Evolutionary conservation across 2,113 vertebrate species (phyloP), one percentile per base, ranked within the genome.

Genomic region (Monopterus albus): DNA sequence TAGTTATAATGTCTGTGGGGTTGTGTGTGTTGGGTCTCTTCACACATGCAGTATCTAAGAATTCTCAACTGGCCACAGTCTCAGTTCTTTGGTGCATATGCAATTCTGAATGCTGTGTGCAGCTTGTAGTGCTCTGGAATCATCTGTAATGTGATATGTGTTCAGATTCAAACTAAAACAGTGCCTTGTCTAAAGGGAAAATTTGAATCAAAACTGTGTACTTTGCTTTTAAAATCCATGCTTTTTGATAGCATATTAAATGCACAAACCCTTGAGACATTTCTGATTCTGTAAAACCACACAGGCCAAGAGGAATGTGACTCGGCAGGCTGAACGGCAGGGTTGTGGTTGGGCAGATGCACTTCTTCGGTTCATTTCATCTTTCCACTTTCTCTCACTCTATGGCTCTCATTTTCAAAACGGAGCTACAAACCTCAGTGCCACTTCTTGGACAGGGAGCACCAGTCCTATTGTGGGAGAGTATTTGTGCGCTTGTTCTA

Each of bases 301-400:
- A 49, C 46, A 67, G 76, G 70, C 73, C 68, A 69, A 36, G 61
- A 72, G 2, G 35, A 55, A 66, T 31, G 63, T 73, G 69, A 75
- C 70, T 83, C 50, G 49, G 58, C 59, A 42, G 60, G 78, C 64
- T 86, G 83, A 86, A 76, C 53, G 42, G 39, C 78, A 83, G 65
- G 53, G 55, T 72, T 82, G 84, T 72, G 84, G 82, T 72, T 78
- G 67, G 73, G 72, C 81, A 31, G 63, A 76, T 71, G 58, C 57
- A 82, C 73, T 79, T 87, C 52, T 78, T 78, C 33, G 78, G 60
- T 85, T 92, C 51, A 85, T 82, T 88, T 86, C 58, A 51, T 75
- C 40, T 58, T 57, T 58, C 39, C 39, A 2, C 29, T 47, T n/a
- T 49, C 36, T 71, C 45, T 77, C 15, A 67, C 33, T 60, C 55